These are phyloP conservation scores for Laothoe populi DNA, from an alignment of 2,888 invertebrate genomes.

Conservation along the genomic window DNA sequence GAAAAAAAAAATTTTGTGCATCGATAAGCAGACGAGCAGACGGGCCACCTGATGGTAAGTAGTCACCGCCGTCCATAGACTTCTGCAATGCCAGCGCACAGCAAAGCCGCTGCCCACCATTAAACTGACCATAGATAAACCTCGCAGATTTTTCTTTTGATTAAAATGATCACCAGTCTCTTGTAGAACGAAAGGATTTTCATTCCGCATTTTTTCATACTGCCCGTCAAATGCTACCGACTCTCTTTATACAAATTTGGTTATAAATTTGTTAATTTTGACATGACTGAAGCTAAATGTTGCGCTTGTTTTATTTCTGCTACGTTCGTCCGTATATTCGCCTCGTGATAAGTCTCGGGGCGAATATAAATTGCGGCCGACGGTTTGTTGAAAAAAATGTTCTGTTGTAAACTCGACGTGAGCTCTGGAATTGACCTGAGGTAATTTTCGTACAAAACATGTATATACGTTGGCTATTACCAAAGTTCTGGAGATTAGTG, in stretches of 20 bases:
- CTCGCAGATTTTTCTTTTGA: background rate
- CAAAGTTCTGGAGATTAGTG: background rate
- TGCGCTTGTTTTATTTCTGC: background rate
- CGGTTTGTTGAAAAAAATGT: constrained; percentile 35
- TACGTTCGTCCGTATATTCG: background rate
- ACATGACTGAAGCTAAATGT: background rate
- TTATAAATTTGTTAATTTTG: background rate
- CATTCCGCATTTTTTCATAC: background rate
- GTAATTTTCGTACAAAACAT: constrained; percentile 32
- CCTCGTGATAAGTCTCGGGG: too few species aligned
- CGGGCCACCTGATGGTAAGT: too few species aligned
- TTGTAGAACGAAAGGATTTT: background rate
- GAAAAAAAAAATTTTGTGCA: too few species aligned
- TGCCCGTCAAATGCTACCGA: background rate
- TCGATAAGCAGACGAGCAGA: too few species aligned
- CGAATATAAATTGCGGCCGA: constrained; percentile 7
- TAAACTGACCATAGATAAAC: background rate
- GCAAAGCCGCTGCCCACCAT: too few species aligned
- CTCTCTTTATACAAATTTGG: background rate
- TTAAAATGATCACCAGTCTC: background rate
- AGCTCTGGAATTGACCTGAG: constrained; percentile 32
- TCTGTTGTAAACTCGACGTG: constrained; percentile 41
- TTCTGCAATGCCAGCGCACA: too few species aligned
- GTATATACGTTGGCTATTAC: background rate
- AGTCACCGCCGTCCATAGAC: too few species aligned